A percentile compares a stretch with the other conserved stretches of the same genome.
These are phyloP conservation scores for Empis livida DNA, from an alignment of 2,888 invertebrate genomes.

Conservation along the genomic window DNA sequence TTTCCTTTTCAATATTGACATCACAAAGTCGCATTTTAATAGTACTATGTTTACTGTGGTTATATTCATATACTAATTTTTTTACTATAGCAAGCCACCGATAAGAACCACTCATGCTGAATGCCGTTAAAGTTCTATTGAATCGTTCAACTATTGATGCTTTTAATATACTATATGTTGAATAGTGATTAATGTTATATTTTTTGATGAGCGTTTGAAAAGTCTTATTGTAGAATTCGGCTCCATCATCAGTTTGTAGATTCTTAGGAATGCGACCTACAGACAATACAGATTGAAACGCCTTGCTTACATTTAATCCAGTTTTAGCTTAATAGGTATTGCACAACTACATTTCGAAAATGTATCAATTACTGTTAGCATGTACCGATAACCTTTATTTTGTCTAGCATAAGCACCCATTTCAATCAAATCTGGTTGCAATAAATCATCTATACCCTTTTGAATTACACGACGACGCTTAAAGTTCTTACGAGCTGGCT, in stretches of 20 bases:
- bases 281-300: neutral
- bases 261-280: slow-evolving; percentile 1
- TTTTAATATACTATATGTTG: slow-evolving; percentile 14
- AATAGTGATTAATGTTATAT: slow-evolving; percentile 9
- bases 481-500: slow-evolving; percentile 10
- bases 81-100: slow-evolving; percentile 15
- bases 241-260: slow-evolving; percentile 11
- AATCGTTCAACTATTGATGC: slow-evolving; percentile 17
- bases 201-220: slow-evolving; percentile 14
- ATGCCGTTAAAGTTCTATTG: slow-evolving; percentile 16
- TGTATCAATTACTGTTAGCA: slow-evolving; percentile 29
- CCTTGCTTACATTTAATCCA: neutral
- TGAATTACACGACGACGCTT: slow-evolving; percentile 8
- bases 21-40: slow-evolving; percentile 14
- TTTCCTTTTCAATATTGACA: slow-evolving; percentile 12
- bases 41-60: slow-evolving; percentile 14
- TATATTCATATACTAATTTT: slow-evolving; percentile 11
- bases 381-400: slow-evolving; percentile 24
- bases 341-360: neutral
- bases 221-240: slow-evolving; percentile 16
- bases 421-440: slow-evolving; percentile 18
- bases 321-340: neutral
- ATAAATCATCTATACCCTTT: slow-evolving; percentile 11
- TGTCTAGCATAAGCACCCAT: slow-evolving; percentile 20
- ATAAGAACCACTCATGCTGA: slow-evolving; percentile 17